phyloP scores from a whole-genome alignment of 2,888 invertebrate species.

The Sarcophaga variegata region DNA sequence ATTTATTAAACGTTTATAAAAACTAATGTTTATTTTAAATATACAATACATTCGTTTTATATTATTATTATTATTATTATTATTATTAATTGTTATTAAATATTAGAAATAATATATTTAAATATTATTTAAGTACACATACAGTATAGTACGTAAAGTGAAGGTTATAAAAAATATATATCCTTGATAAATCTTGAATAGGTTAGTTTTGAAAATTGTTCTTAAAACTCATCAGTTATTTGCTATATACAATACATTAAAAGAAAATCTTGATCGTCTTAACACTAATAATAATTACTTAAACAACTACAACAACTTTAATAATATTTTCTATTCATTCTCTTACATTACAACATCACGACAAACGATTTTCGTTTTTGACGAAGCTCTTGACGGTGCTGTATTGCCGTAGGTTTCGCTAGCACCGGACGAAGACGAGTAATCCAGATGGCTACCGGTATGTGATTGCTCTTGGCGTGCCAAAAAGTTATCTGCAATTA shows the following conservation, averaged over 20 bases:
- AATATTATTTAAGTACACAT: not conserved
- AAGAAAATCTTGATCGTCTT: slow-evolving; percentile 13
- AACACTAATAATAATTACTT: slow-evolving; percentile 13
- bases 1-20: slow-evolving; percentile 18
- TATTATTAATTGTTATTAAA: slow-evolving; percentile 20
- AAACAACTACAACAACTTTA: not conserved
- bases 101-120: slow-evolving; percentile 1
- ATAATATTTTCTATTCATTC: slow-evolving; percentile 68
- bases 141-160: slow-evolving; percentile 6
- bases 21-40: slow-evolving; percentile 8
- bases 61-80: slow-evolving; percentile 27
- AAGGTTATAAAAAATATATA: slow-evolving; percentile 56
- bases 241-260: slow-evolving; percentile 53
- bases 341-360: slow-evolving; percentile 79
- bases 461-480: slow-evolving; percentile 79
- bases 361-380: slow-evolving; percentile 77
- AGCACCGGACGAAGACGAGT: slow-evolving; percentile 76
- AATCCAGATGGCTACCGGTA: slow-evolving; percentile 79
- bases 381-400: slow-evolving; percentile 72
- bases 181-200: slow-evolving; percentile 65
- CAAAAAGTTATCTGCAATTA: slow-evolving; percentile 80
- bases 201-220: slow-evolving; percentile 46
- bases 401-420: slow-evolving; percentile 71
- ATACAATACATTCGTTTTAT: slow-evolving; percentile 20
- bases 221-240: slow-evolving; percentile 36